Evolutionary conservation across 2,797 vertebrate species (phyloP), one percentile per base, ranked within the genome.

Genomic region (Syngnathus rostellatus): DNA sequence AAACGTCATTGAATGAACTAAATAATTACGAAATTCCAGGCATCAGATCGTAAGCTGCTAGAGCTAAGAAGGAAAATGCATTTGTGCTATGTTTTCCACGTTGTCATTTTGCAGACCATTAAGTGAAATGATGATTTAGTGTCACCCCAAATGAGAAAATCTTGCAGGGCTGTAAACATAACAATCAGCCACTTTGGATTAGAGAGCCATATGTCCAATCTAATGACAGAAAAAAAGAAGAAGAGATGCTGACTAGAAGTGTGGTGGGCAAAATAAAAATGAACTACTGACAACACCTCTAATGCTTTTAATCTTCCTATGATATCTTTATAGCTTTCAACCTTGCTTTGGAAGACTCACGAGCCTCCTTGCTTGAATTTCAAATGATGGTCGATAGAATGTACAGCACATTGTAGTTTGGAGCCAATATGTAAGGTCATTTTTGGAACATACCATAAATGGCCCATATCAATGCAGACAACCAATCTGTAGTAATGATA

Each of bases 151-250:
- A 80, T 38, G 43, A 81, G 80, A 83, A 85, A 84, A 79, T 85
- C 83, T 86, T 87, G 80, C 72, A 17, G 77, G 65, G 77, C 75
- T 78, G 71, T 87, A 87, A 89, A 88, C 85, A 81, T 79, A 84
- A 87, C 83, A 85, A 88, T 85, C 79, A 81, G 75, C 74, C 78
- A 84, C 77, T 83, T 84, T 78, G 72, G 77, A 85, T 86, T 86
- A 83, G 85, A 85, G 81, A 78, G 79, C 80, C 73, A 73, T 75
- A 86, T 82, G 81, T 85, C 74, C 76, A 86, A 85, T 86, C 85
- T 41, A 43, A 85, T 72, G 88, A 86, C 81, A 81, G 84, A 74
- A 63, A 63, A 68, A 70, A 73, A 72, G 65, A 68, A 77, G 67
- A 76, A 77, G 79, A 81, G 81, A 76, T 84, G 83, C 84, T 88